Base-by-base conservation (phyloP, 2,888 invertebrate genomes). In the Endotricha flammealis region DNA sequence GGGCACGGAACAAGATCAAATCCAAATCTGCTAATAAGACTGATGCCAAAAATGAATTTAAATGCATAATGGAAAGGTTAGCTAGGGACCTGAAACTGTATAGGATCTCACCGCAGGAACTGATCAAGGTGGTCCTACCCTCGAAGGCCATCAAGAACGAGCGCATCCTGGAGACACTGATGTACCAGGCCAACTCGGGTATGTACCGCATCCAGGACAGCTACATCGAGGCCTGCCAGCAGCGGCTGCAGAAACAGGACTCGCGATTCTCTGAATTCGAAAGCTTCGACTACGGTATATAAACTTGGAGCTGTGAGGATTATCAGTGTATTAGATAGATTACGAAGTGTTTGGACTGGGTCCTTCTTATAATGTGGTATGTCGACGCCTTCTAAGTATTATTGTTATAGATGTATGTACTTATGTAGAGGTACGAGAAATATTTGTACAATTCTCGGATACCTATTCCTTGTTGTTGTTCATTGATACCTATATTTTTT, bases 61-160 rank as follows among this genome's bases (percentile, higher is more conserved):
- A 95, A 77, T 95, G 95, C 78, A 95, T 94, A 56, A 97, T 97
- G 97, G 96, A 96, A 68, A 89, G 97, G 57, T 86, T 97, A 61
- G 93, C 95, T 34, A 89, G 95, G 59, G 97, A 97, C 68, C 88
- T 97, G 44, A 96, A 96, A 77, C 85, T 97, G 42, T 93, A 96
- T 64, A 91, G 95, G 68, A 97, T 97, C 70, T 93, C 96, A 49
- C 96, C 96, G 9, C 95, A 96, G 72, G 96, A 97, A 80, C 89
- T 97, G 56, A 95, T 97, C 48, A 95, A 95, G 87, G 95, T 96
- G 63, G 96, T 97, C 42, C 87, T 97, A 57, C 97, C 96, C 30
- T 95, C 96, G 42, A 97, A 96, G 73, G 95, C 96, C 29, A 95
- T 97, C 57, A 95, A 94, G 72, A 96, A 97, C 77, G 96, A 97